phyloP scores from a whole-genome alignment of 2,888 invertebrate genomes.

The Sarcophaga subvicina region DNA sequence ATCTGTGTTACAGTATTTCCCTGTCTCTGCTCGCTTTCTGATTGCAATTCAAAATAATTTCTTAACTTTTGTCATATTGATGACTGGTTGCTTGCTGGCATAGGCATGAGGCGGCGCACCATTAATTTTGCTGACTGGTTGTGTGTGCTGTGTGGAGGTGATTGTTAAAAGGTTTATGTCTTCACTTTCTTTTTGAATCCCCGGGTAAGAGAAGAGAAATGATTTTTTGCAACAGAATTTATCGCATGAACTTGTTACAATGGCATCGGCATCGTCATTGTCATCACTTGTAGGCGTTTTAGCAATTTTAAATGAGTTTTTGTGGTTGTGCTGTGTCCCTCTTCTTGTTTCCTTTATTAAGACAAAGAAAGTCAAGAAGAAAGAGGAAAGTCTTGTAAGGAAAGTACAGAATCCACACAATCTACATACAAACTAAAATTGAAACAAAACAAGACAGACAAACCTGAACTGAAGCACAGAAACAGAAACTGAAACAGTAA shows the following conservation, averaged over 20 bases:
- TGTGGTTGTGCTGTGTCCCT: background rate
- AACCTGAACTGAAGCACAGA: too few relatives aligned
- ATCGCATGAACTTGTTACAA: conserved; percentile 53
- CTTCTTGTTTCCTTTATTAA: background rate
- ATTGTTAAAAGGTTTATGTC: conserved; percentile 63
- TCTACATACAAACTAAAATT: conserved; percentile 38
- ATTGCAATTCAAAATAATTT: conserved; percentile 3
- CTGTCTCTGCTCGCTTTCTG: background rate
- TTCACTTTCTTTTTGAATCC: conserved; percentile 64
- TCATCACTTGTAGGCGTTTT: conserved; percentile 65
- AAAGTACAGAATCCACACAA: conserved; percentile 32
- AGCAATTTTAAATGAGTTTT: conserved; percentile 34
- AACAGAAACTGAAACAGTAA: too few relatives aligned
- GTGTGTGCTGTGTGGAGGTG: background rate
- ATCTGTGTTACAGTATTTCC: background rate
- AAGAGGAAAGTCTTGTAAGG: background rate
- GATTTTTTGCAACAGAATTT: conserved; percentile 33
- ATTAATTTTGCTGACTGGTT: too few relatives aligned
- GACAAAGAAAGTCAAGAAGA: conserved; percentile 51
- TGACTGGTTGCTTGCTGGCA: too few relatives aligned
- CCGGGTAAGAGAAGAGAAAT: too few relatives aligned
- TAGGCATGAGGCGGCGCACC: too few relatives aligned
- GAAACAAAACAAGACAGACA: background rate
- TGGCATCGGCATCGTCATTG: background rate
- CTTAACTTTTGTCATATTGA: conserved; percentile 42